Evolutionary conservation across 1,140 invertebrate species (phyloP).

Genomic region (Drosophila melanica): DNA sequence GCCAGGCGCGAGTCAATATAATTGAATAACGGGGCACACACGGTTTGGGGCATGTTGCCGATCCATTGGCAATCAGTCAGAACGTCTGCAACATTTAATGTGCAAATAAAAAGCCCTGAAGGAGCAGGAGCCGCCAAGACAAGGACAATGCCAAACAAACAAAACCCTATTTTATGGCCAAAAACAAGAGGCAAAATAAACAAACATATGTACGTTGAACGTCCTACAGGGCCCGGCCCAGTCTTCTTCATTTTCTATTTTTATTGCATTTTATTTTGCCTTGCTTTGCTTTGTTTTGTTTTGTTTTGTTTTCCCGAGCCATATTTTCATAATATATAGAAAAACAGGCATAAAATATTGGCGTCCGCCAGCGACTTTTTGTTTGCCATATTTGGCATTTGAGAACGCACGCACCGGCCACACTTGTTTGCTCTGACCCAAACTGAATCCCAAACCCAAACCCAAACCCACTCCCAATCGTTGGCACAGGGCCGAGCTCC

Average conservation of each 20-base stretch:
- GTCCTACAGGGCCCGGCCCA: slow-evolving; percentile 1
- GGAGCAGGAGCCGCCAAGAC: slow-evolving; percentile 44
- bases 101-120: slow-evolving; percentile 77
- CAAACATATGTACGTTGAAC: slow-evolving; percentile 46
- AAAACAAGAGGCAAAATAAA: slow-evolving; percentile 61
- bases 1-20: slow-evolving; percentile 78
- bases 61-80: slow-evolving; percentile 74
- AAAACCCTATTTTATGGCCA: slow-evolving; percentile 76
- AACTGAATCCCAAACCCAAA: background rate
- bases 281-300: slow-evolving; percentile 29
- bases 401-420: slow-evolving; percentile 40
- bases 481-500: background rate
- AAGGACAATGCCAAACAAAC: slow-evolving; percentile 79
- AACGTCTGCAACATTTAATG: slow-evolving; percentile 80
- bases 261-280: slow-evolving; percentile 64
- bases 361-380: slow-evolving; percentile 55
- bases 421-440: slow-evolving; percentile 56
- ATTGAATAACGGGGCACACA: slow-evolving; percentile 70
- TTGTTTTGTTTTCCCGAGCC: slow-evolving; percentile 33
- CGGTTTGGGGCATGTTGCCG: slow-evolving; percentile 34
- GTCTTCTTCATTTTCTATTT: slow-evolving; percentile 43
- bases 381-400: slow-evolving; percentile 62
- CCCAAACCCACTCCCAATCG: slow-evolving; percentile 1
- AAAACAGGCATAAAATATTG: slow-evolving; percentile 67
- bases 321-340: slow-evolving; percentile 54